These are phyloP conservation scores for Odocoileus hemionus DNA, from an alignment of 2,113 vertebrate genomes.

Conservation along the genomic window DNA sequence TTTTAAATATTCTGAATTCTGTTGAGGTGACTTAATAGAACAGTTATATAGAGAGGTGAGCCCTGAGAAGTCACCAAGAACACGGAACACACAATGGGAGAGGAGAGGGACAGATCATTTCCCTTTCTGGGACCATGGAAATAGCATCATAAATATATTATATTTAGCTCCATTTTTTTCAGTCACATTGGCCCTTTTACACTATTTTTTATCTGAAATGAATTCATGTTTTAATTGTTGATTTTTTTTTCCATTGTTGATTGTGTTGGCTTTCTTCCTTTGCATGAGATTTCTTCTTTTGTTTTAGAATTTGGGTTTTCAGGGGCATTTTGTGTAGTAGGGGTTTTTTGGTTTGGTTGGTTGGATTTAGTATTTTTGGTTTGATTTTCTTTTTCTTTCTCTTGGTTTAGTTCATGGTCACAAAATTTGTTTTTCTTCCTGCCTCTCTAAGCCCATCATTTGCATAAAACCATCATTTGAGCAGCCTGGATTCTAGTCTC, in stretches of 20 bases:
- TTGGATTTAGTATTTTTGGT: neutral
- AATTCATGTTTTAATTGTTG: neutral
- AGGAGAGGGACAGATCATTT: rapidly evolving
- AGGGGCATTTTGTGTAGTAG: neutral
- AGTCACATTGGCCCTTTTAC: neutral
- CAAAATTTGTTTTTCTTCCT: neutral
- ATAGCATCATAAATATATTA: neutral
- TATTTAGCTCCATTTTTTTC: neutral
- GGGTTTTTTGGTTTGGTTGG: neutral
- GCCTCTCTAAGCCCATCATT: neutral
- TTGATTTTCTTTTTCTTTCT: neutral
- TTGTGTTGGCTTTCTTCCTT: neutral
- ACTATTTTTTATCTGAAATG: neutral
- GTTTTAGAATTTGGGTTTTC: neutral
- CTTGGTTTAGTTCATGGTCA: neutral
- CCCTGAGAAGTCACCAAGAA: neutral
- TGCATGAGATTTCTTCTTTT: neutral
- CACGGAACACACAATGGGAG: too few species aligned
- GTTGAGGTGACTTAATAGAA: neutral
- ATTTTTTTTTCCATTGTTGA: neutral
- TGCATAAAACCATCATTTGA: neutral
- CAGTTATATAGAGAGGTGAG: neutral
- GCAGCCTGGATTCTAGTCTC: neutral
- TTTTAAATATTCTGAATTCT: neutral
- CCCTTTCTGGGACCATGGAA: neutral